These are phyloP conservation scores for Baryphthengus martii DNA, from an alignment of 2,113 vertebrate genomes.

Conservation along the genomic window DNA sequence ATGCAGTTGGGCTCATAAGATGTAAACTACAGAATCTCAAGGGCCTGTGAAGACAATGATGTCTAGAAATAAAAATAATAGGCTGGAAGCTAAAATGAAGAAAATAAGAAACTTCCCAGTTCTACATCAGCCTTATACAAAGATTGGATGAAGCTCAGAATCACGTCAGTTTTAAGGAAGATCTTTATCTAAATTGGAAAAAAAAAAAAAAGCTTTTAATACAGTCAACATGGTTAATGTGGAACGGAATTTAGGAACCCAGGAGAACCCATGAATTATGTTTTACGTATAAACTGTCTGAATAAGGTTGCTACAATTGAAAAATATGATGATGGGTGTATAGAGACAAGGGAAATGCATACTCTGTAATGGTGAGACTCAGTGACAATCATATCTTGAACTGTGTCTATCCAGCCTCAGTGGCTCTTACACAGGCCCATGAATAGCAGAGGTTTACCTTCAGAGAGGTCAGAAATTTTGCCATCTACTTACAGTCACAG, in stretches of 20 bases:
- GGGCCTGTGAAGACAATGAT: not conserved
- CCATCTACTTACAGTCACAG: not conserved
- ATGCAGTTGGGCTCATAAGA: not conserved
- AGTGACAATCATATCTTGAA: not conserved
- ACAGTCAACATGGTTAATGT: not conserved
- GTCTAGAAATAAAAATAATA: not conserved
- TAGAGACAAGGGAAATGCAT: not conserved
- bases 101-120: not conserved
- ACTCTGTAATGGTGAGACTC: not conserved
- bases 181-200: not conserved
- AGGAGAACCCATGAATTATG: not conserved
- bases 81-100: not conserved
- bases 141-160: not conserved
- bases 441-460: not conserved
- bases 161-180: not conserved
- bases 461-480: not conserved
- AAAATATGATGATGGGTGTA: not conserved
- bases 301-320: not conserved
- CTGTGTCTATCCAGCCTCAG: no score
- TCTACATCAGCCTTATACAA: not conserved
- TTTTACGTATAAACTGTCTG: not conserved
- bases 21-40: not conserved
- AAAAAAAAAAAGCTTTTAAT: fast-evolving
- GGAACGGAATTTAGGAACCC: not conserved
- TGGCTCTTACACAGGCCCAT: not conserved